Base-by-base conservation (phyloP, 2,888 invertebrate species). In the Hyalella azteca region DNA sequence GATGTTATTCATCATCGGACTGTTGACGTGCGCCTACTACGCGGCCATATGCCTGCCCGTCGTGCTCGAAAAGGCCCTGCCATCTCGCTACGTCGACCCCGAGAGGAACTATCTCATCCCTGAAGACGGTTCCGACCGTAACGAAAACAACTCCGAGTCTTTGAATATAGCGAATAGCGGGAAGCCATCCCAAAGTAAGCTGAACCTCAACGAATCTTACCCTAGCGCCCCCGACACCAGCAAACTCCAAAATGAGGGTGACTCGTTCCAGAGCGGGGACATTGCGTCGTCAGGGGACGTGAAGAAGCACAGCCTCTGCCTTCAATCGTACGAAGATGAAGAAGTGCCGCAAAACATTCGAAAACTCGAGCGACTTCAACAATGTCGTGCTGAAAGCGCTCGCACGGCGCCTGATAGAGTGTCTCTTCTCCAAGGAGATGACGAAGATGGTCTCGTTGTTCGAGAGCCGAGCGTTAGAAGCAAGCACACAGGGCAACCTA, bases 391-490 rank as follows among this genome's bases (percentile, higher is more conserved):
- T 29, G 66, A 66, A 19, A 36, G 39, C 26, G 36, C 32, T 19
- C 32, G 36, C 2, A 36, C 7, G 11, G 66, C 66, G 32, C 66
- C 66, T 11, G 66, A 66, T 36, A 32, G 66, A 36, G 26, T 36
- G 9, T 32, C 66, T 39, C 66, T 66, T 4, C 66, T 66, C 36
- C 36, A 7, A 36, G 66, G 66, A 36, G 66, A 66, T 66, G 39
- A 66, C 36, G 66, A 66, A 22, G 66, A 66, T 66, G 66, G 66
- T 36, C 66, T 66, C 36, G 19, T 66, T 15, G 66, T 66, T 15
- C 36, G 66, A 32, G 66, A 66, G n/a, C 66, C 66, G 29, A 66
- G 66, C 36, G 66, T 66, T 36, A 66, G 66, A 29, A 66, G 66
- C 36, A 66, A 66, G 36, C 32, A 66, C 36, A 66, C 66, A 5